Evolutionary conservation across 2,113 vertebrate species (phyloP), one percentile per base, ranked within the genome.

Genomic region (Ovis canadensis): DNA sequence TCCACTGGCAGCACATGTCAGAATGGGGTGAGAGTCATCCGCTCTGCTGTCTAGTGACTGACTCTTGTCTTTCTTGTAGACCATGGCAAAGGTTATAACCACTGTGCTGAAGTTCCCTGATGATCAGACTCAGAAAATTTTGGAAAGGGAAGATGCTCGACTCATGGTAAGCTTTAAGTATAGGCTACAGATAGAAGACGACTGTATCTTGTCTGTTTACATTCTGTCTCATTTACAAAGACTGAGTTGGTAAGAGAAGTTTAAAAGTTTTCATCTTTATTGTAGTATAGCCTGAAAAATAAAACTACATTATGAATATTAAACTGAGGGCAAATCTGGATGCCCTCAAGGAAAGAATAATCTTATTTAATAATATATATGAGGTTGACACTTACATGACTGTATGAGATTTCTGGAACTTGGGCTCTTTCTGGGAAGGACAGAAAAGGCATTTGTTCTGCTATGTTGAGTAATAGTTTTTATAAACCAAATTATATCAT

Each of bases 51-150:
- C 29, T 88, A 90, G 86, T 0, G 60, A 93, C 7, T 5, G 5
- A 67, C 90, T 55, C 94, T 43, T 0, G 67, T 0, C 92, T 98
- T 96, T 84, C 97, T 94, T 95, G 88, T 94, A 99, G 99, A 99
- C 99, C 11, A 99, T 99, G 99, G 99, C 99, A 97, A 99, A 99
- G 98, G 99, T 99, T 95, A 99, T 99, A 97, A 99, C 99, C 59
- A 99, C 99, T 89, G 99, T 99, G 97, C 99, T 99, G 71, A 99
- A 99, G 98, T 99, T 99, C 97, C 99, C 99, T 97, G 99, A 99
- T 88, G 99, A 99, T 88, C 99, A 99, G 98, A 98, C 99, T 45
- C 99, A 99, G 98, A 99, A 99, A 97, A 99, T 99, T 98, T 98
- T 99, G 96, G 99, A 99, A 94, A 99, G 99, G 98, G 99, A 99